Base-by-base conservation (phyloP, 1,140 invertebrate species). In the Pseudomyrmex flavicornis region DNA sequence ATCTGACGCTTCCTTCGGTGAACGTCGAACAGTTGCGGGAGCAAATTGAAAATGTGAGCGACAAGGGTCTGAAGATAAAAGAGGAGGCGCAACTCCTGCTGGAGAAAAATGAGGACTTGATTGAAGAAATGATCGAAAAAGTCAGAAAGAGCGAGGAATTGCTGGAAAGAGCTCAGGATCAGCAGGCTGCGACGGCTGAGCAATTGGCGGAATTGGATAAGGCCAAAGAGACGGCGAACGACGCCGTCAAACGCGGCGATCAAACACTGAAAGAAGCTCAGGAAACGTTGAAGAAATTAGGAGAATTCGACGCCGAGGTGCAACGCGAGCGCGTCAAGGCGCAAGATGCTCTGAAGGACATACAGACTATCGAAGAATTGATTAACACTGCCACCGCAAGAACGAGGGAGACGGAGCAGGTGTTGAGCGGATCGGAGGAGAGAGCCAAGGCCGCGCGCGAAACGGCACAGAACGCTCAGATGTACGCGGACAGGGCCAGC, bases 291-390 rank as follows among this genome's bases (percentile, higher is more conserved):
- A 95, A 97, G 79, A 98, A 97, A 62, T 93, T 99, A 1, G 96
- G 97, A 94, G 98, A 97, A 91, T 99, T 99, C 95, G 98, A 99
- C 92, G 96, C 97, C 59, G 96, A 98, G 93, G 98, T 99, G 2
- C 96, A 98, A 86, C 96, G 96, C 61, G 98, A 97, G 77, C 96
- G 97, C 62, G 93, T 94, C 8, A 95, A 95, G 82, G 97, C 97
- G 0, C 93, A 96, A 76, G 95, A 96, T 54, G 96, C 97, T 12
- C 90, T 97, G 52, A 87, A 94, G 72, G 93, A 95, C 68, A 95
- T 97, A 22, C 91, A 94, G 4, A 92, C 95, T 73, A 97, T 97
- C 76, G 93, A 96, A 87, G 82, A 93, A 15, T 86, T 94, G 26
- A 92, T 95, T 1, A 50, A 95, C 35, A 94, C 96, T 17, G 97